Percentiles rank a stretch among this genome's conserved stretches.
These are phyloP conservation scores for Brachionus manjavacas DNA, from an alignment of 1,140 invertebrate genomes.

Conservation along the genomic window DNA sequence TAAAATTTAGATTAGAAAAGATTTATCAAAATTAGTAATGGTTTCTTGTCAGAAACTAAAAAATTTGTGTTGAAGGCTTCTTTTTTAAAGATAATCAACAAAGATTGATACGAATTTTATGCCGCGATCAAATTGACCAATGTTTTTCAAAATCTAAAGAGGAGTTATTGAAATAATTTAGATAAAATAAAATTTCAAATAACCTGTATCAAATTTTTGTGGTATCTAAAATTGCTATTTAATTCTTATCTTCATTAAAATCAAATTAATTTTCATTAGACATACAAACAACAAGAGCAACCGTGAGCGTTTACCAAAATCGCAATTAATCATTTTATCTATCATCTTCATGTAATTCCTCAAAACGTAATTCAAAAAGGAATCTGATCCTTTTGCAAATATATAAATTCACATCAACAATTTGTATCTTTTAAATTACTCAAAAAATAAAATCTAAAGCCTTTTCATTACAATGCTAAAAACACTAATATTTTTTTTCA, in stretches of 20 bases:
- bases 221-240: conserved; percentile 2
- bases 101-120: background rate
- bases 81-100: background rate
- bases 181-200: background rate
- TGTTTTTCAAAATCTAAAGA: background rate
- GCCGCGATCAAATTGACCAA: background rate
- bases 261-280: conserved; percentile 32
- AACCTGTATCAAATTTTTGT: background rate
- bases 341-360: background rate
- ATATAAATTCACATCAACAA: background rate
- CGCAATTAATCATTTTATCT: conserved; percentile 26
- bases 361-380: background rate
- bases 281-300: background rate
- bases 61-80: background rate
- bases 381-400: background rate
- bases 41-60: background rate
- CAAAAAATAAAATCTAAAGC: background rate
- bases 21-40: background rate
- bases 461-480: background rate
- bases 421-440: background rate
- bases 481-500: background rate
- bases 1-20: background rate
- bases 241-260: conserved; percentile 23
- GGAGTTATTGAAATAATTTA: background rate
- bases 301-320: background rate